A percentile compares a stretch with the other conserved stretches of the same genome.
These are phyloP conservation scores for Meghimatium bilineatum DNA, from an alignment of 2,888 invertebrate species.

Conservation along the genomic window DNA sequence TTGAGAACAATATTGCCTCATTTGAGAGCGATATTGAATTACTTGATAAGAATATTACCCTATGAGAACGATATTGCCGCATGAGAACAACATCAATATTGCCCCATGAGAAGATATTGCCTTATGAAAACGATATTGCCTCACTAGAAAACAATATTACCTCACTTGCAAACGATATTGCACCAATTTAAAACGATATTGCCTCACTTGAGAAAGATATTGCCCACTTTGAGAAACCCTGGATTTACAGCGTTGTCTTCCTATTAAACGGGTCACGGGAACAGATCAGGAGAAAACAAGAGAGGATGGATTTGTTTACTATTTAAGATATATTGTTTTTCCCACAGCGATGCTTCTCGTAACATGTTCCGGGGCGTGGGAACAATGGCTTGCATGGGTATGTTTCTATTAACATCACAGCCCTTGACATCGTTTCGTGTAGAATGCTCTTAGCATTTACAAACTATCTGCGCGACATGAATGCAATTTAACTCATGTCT, in stretches of 20 bases:
- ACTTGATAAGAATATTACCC: no score
- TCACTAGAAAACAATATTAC: no score
- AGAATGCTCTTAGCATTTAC: neutral
- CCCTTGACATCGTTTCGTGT: neutral
- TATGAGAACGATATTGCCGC: no score
- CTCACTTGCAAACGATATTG: no score
- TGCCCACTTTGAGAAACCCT: no score
- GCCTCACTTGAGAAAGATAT: no score
- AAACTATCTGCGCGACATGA: neutral
- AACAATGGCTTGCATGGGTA: neutral
- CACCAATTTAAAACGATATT: no score
- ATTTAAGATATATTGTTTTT: neutral
- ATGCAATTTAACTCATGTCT: neutral
- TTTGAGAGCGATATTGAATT: no score
- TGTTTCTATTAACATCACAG: neutral
- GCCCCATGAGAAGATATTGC: no score
- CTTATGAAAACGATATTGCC: no score
- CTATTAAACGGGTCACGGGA: neutral
- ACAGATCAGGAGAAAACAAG: neutral
- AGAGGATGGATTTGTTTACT: slow-evolving; percentile 4
- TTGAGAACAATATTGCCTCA: no score
- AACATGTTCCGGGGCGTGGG: neutral
- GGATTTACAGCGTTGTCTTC: neutral
- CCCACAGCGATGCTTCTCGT: neutral
- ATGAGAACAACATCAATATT: no score